A percentile compares a stretch with the other conserved stretches of the same genome.
Conservation (phyloP, 2,797 vertebrate genomes). For the Anableps anableps region DNA sequence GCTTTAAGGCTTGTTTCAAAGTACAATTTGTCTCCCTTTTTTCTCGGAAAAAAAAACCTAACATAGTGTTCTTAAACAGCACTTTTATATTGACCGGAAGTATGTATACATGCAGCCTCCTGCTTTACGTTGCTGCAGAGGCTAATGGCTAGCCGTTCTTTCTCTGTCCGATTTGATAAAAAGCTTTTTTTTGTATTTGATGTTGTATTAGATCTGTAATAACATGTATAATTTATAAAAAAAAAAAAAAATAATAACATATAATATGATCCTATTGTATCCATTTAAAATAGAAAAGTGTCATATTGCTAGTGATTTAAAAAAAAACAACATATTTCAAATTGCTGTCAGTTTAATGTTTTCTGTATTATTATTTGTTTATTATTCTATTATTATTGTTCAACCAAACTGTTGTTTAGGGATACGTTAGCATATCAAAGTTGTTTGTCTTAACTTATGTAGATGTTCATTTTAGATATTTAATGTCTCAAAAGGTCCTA, state of each 20-base stretch:
- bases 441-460: background rate
- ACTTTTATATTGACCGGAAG: conserved; percentile 44
- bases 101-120: accelerated
- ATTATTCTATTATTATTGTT: background rate
- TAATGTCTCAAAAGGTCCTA: background rate
- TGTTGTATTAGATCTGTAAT: background rate
- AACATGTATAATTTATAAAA: background rate
- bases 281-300: background rate
- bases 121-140: conserved; percentile 23
- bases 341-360: background rate
- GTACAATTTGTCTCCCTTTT: background rate
- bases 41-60: background rate
- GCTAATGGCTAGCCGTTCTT: conserved; percentile 34
- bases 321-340: background rate
- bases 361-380: background rate
- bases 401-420: background rate
- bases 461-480: background rate
- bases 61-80: background rate
- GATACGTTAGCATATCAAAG: background rate
- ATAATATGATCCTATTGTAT: background rate
- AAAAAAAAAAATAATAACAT: too few relatives aligned
- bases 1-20: background rate
- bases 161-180: background rate
- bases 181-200: background rate
- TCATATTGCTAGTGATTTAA: background rate